Evolutionary conservation across 2,797 vertebrate species (phyloP), one percentile per base, ranked within the genome.

Genomic region (Hydrocynus forskahlii): DNA sequence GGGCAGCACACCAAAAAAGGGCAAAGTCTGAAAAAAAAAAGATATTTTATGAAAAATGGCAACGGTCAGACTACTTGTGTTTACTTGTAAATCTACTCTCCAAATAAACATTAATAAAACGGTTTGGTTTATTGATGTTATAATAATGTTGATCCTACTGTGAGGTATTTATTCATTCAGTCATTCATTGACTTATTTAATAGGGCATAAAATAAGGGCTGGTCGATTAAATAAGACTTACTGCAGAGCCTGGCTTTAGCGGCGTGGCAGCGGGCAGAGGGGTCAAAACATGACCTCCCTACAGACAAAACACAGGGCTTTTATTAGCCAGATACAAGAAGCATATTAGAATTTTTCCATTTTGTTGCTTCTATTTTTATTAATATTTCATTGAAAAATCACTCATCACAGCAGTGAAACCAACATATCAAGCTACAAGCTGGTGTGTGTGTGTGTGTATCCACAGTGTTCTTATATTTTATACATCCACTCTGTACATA

Each of bases 271-370:
- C 94, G 19, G 95, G 95, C 29, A 96, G 87, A n/a, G 95, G 94
- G 45, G 95, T 95, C 83, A 96, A 50, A 45, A 96, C 94, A 50
- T 95, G 95, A 60, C 95, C 95, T 52, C 95, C 95, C 95, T 96
- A 70, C 23, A 84, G 23, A 75, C 21, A 48, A 54, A 62, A 38
- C 45, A 50, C 45, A 73, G 10, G 17, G n/a, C 17, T 0, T 57
- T 59, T 16, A 55, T 57, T 40, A 55, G 25, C n/a, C 9, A 38
- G 17, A 76, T 48, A 35, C 14, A 25, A 25, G n/a, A 7, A 29
- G 21, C 25, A 63, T 7, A 38, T 17, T 19, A 29, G 17, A 62
- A 21, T 45, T 48, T 13, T 5, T 64, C 7, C 25, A 12, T 10
- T 6, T 9, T 40, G 17, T 4, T 67, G 63, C 25, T 7, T 66